Evolutionary conservation across 2,888 invertebrate species (phyloP), one percentile per base, ranked within the genome.

Genomic region (Agrilus mali): DNA sequence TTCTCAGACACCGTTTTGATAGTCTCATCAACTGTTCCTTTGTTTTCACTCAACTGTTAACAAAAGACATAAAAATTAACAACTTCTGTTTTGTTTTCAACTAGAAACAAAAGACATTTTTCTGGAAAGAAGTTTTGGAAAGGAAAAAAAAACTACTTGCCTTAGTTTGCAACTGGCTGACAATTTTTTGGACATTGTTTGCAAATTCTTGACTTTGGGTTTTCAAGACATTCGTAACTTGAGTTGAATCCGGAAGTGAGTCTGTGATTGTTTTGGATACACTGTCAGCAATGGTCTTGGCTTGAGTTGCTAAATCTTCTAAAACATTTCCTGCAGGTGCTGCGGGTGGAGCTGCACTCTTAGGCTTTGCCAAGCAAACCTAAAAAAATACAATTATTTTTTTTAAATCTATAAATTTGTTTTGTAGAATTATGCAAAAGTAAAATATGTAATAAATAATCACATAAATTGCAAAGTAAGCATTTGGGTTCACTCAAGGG

Each of bases 1-100:
- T 53, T 55, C 6, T 49, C 47, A 44, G 60, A 39, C 47, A 66
- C 46, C 51, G 54, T 47, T 44, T 60, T 55, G 38, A 60, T 40
- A 12, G 55, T 46, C 27, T 50, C 50, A 45, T 61, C 55, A 38
- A 60, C 42, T 27, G 56, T 54, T 4, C 48, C 37, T 32, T 47
- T 44, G 39, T 44, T 45, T 10, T 38, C 36, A 4, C 17, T 13
- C 8, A 44, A 36, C 40, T 40, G 22, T 32, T 16, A 33, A 13
- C 17, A 13, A n/a, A 17, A 41, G 8, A n/a, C 12, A 43, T 1
- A 13, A 13, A 2, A 12, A 33, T 34, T 20, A 12, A 22, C 5
- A 33, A 7, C 3, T 35, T 15, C n/a, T n/a, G n/a, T n/a, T n/a
- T n/a, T n/a, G n/a, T n/a, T n/a, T n/a, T n/a, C n/a, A n/a, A n/a